Evolutionary conservation across 2,797 vertebrate genomes (phyloP), one percentile per base, ranked within the genome.

Genomic region (Selene dorsalis): DNA sequence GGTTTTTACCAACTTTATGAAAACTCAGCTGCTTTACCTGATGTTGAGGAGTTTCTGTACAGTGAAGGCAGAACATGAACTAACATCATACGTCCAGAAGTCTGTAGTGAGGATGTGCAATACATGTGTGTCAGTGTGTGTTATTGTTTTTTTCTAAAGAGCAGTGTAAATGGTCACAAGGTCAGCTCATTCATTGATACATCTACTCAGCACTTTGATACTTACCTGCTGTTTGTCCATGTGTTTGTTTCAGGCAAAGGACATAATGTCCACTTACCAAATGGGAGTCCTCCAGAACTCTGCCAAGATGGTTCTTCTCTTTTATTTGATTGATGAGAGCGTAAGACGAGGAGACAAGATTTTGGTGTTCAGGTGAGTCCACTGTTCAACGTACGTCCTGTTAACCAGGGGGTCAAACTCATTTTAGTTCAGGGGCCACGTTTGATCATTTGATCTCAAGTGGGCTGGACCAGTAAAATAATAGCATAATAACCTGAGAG

Each of bases 291-390:
- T 99, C 87, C 96, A 98, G 75, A 98, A 98, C 91, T 99, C 98
- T 0, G 97, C 98, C 50, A 99, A 99, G 92, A 99, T 99, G 97
- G 95, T 98, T 69, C 92, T 99, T 74, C 96, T 99, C n/a, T 99
- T 99, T 88, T 95, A 99, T 88, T 85, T 99, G 85, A 97, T 99
- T 65, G 98, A 99, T 16, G 98, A 98, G 87, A 98, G 98, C 24
- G 96, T 99, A 66, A 95, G 92, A 80, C 94, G 94, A 86, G 94
- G 96, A 90, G 97, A 99, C 91, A 99, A 99, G 94, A 96, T 99
- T 73, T 94, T 99, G 69, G 96, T 99, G 57, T 99, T 99, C 89
- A 99, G 98, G 98, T 99, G 92, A 77, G 61, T 82, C 63, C 32
- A 70, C 20, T 71, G 26, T 67, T 16, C 28, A 17, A 0, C 4